These are phyloP conservation scores for Cydia amplana DNA, from an alignment of 1,140 invertebrate species.

Conservation along the genomic window DNA sequence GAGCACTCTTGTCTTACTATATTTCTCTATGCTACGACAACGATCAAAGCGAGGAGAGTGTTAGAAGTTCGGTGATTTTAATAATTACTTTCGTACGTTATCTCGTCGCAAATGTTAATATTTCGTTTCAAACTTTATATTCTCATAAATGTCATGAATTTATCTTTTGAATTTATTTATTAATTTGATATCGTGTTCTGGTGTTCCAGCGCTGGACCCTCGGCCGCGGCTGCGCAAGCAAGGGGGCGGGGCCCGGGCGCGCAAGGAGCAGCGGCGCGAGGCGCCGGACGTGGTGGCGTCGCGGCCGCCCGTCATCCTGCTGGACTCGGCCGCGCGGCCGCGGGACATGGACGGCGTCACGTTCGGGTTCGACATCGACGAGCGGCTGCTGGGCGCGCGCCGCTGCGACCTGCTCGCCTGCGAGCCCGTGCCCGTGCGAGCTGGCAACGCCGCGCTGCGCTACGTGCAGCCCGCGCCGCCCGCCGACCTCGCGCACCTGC, in stretches of 20 bases:
- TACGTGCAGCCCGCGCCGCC: slow-evolving; percentile 46
- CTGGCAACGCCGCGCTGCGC: slow-evolving; percentile 43
- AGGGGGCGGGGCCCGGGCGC: slow-evolving; percentile 33
- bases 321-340: slow-evolving; percentile 78
- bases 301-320: slow-evolving; percentile 82
- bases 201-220: slow-evolving; percentile 45
- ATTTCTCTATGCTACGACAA: no score
- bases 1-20: no score
- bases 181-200: neutral
- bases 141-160: no score
- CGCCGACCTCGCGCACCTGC: slow-evolving; percentile 68
- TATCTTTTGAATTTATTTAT: neutral
- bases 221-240: slow-evolving; percentile 35
- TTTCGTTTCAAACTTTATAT: no score
- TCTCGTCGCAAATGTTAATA: no score
- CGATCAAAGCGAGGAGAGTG: no score
- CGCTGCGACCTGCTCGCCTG: slow-evolving; percentile 23
- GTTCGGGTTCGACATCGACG: slow-evolving; percentile 86
- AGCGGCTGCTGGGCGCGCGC: slow-evolving; percentile 78
- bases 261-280: slow-evolving; percentile 36
- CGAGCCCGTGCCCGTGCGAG: slow-evolving; percentile 32
- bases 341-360: slow-evolving; percentile 81
- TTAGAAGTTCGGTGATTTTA: no score
- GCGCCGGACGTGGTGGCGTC: slow-evolving; percentile 67
- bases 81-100: no score